Percentiles rank a stretch among this genome's conserved stretches.
phyloP scores from a whole-genome alignment of 2,797 vertebrate genomes.

The Enteromius radiatus region DNA sequence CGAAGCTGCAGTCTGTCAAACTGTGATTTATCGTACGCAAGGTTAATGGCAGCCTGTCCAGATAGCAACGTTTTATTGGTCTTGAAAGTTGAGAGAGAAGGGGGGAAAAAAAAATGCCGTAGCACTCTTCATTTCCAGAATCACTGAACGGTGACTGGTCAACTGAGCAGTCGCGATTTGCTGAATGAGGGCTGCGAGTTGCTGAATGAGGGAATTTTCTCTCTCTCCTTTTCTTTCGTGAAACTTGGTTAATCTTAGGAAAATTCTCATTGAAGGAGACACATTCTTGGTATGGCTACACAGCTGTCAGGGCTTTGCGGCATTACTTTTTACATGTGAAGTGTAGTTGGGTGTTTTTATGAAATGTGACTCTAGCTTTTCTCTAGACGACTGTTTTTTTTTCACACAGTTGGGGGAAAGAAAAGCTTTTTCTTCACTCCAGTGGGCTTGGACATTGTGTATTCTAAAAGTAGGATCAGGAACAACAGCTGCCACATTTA shows the following conservation, averaged over 20 bases:
- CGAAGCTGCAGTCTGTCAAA: constrained; percentile 74
- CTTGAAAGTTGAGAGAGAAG: constrained; percentile 47
- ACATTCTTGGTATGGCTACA: constrained; percentile 46
- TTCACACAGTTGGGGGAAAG: constrained; percentile 47
- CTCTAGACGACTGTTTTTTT: neutral
- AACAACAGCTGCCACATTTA: constrained; percentile 65
- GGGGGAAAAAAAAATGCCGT: neutral
- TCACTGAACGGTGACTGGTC: constrained; percentile 63
- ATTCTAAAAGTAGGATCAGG: constrained; percentile 57
- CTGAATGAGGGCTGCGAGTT: constrained; percentile 63
- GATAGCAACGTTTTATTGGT: constrained; percentile 73
- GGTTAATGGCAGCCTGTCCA: constrained; percentile 72
- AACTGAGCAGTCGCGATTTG: constrained; percentile 62
- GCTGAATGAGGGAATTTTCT: constrained; percentile 52
- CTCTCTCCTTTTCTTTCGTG: constrained; percentile 6
- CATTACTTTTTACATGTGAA: constrained; percentile 51
- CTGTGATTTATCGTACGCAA: constrained; percentile 75
- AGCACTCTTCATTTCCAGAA: constrained; percentile 54
- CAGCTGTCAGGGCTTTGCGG: constrained; percentile 57
- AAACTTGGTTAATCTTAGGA: constrained; percentile 57
- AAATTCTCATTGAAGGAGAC: constrained; percentile 48
- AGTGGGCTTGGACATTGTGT: constrained; percentile 56
- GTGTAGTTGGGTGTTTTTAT: constrained; percentile 47
- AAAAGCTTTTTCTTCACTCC: constrained; percentile 57
- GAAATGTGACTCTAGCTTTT: constrained; percentile 52